A percentile compares a stretch with the other conserved stretches of the same genome.
These are phyloP conservation scores for Nannoperca obscura DNA, from an alignment of 2,797 vertebrate genomes.

Conservation along the genomic window DNA sequence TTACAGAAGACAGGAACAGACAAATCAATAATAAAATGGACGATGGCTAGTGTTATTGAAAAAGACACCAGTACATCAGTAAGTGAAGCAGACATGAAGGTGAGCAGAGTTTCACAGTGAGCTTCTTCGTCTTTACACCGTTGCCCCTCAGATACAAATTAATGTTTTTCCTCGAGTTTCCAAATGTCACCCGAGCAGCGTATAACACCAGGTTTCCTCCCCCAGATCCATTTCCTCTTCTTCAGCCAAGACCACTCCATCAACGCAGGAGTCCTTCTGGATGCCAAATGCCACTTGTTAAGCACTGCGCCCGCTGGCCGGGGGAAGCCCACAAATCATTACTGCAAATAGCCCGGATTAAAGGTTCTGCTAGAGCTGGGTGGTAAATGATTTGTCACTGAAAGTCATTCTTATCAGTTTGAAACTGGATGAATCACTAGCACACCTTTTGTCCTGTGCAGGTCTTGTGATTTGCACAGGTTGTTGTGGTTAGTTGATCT, in stretches of 20 bases:
- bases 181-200: conserved; percentile 46
- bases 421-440: not conserved
- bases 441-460: not conserved
- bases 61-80: too few species aligned
- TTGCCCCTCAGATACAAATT: conserved; percentile 9
- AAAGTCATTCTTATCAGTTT: not conserved
- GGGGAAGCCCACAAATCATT: conserved; percentile 48
- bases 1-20: not conserved
- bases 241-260: conserved; percentile 36
- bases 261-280: conserved; percentile 32
- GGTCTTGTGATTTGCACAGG: too few species aligned
- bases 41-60: not conserved
- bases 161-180: conserved; percentile 29
- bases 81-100: too few species aligned
- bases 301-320: conserved; percentile 27
- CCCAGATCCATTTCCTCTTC: conserved; percentile 48
- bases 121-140: not conserved
- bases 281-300: conserved; percentile 56
- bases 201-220: conserved; percentile 40
- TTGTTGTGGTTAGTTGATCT: not conserved
- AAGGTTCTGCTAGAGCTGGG: conserved; percentile 39
- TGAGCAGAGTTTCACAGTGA: not conserved
- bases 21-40: not conserved
- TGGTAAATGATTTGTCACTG: conserved; percentile 7
- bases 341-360: conserved; percentile 32